Conservation (phyloP, 1,140 invertebrate species). For the Leptestheria dahalacensis region DNA sequence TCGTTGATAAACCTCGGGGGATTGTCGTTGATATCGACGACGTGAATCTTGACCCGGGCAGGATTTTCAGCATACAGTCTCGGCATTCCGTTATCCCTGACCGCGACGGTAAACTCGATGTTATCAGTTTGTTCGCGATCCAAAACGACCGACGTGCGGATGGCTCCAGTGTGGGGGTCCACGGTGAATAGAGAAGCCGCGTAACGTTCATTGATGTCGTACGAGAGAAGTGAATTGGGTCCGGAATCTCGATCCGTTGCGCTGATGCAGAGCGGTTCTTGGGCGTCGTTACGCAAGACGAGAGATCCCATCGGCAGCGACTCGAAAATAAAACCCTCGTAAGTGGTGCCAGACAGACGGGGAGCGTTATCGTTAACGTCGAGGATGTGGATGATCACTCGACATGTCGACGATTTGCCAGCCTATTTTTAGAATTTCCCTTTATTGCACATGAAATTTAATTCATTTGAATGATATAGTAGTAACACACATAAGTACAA, state of each 20-base stretch:
- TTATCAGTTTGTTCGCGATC: constrained; percentile 60
- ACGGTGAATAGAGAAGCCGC: constrained; percentile 60
- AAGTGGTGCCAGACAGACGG: constrained; percentile 46
- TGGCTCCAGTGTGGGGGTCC: constrained; percentile 74
- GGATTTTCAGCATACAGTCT: constrained; percentile 54
- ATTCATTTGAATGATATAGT: no score
- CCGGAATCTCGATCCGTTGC: constrained; percentile 63
- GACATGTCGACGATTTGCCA: constrained; percentile 45
- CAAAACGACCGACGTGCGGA: constrained; percentile 54
- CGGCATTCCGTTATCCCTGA: constrained; percentile 66
- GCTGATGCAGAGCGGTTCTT: constrained; percentile 56
- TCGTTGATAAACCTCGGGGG: constrained; percentile 53
- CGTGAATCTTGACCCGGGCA: constrained; percentile 51
- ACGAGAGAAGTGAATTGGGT: constrained; percentile 63
- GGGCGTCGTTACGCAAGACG: constrained; percentile 31
- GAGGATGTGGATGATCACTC: constrained; percentile 53
- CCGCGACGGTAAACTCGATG: constrained; percentile 68
- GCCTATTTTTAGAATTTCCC: no score
- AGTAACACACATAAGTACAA: no score
- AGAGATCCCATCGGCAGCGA: constrained; percentile 49
- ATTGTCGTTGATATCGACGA: constrained; percentile 75
- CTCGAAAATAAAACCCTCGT: constrained; percentile 54
- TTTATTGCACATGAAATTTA: no score
- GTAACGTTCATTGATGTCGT: constrained; percentile 62
- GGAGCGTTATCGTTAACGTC: constrained; percentile 78